These are phyloP conservation scores for Hippasteria phrygiana DNA, from an alignment of 53 echinoderm and acorn worm genomes.

Conservation along the genomic window DNA sequence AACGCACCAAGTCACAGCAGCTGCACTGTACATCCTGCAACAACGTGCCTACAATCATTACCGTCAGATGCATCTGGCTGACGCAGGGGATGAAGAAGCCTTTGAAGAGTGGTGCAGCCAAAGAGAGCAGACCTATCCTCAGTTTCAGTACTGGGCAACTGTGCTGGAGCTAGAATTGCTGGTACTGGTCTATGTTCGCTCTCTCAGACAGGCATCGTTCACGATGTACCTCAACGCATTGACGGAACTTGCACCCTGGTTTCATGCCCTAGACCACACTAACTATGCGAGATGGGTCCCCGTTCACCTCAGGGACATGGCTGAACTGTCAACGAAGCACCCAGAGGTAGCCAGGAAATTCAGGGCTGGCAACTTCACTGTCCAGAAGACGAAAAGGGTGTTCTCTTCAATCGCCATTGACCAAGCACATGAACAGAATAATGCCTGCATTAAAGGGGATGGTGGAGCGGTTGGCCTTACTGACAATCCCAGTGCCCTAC, in stretches of 20 bases:
- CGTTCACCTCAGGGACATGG: conserved; percentile 56
- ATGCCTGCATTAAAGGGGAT: conserved; percentile 55
- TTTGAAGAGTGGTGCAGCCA: conserved; percentile 36
- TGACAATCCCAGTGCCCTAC: conserved; percentile 46
- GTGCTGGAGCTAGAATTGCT: conserved; percentile 16
- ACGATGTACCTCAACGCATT: conserved; percentile 22
- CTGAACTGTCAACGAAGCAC: conserved; percentile 37
- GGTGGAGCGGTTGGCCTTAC: conserved; percentile 62
- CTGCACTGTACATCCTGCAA: conserved; percentile 29
- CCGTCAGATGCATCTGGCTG: neutral
- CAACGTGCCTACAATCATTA: neutral
- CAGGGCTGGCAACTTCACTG: conserved; percentile 52
- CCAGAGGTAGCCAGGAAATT: conserved; percentile 42
- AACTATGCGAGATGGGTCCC: conserved; percentile 70
- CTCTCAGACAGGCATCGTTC: conserved; percentile 8
- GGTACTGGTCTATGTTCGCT: conserved; percentile 56
- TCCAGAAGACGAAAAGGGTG: conserved; percentile 20
- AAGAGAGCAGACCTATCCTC: neutral
- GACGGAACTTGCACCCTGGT: conserved; percentile 60
- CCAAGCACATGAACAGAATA: conserved; percentile 65
- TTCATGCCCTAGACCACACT: conserved; percentile 68
- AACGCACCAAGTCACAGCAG: conserved; percentile 62
- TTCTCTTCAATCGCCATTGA: conserved; percentile 61
- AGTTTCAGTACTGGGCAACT: conserved; percentile 53
- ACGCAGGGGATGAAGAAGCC: neutral